Evolutionary conservation across 2,888 invertebrate species (phyloP).

Genomic region (Xanthia icteritia): DNA sequence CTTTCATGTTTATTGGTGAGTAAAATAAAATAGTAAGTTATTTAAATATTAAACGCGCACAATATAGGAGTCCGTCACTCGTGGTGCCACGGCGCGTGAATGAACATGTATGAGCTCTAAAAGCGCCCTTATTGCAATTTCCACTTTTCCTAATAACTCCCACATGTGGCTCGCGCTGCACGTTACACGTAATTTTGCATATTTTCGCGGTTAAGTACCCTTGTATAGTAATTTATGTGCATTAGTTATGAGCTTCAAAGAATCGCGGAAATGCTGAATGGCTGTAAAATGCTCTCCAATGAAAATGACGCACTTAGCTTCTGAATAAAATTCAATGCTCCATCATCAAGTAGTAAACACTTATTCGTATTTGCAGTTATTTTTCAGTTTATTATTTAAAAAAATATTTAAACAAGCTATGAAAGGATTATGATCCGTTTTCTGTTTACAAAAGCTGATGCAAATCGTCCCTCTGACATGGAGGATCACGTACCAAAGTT

Average conservation of each 20-base stretch:
- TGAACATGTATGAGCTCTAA: slow-evolving; percentile 67
- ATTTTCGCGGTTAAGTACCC: slow-evolving; percentile 79
- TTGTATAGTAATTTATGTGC: slow-evolving; percentile 83
- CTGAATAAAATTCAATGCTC: slow-evolving; percentile 49
- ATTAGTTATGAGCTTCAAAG: slow-evolving; percentile 79
- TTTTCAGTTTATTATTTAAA: slow-evolving; percentile 6
- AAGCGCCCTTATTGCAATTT: slow-evolving; percentile 77
- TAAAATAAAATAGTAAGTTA: slow-evolving; percentile 33
- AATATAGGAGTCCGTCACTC: slow-evolving; percentile 53
- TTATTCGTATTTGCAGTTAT: slow-evolving; percentile 22
- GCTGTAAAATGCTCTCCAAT: slow-evolving; percentile 63
- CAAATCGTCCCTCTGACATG: slow-evolving; percentile 35
- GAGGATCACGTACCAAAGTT: slow-evolving; percentile 42
- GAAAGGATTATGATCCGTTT: slow-evolving; percentile 6
- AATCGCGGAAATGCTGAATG: slow-evolving; percentile 73
- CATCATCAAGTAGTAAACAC: slow-evolving; percentile 24
- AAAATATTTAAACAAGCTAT: slow-evolving; percentile 4
- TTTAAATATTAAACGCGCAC: slow-evolving; percentile 45
- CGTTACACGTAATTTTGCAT: slow-evolving; percentile 81
- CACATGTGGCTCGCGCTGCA: slow-evolving; percentile 76
- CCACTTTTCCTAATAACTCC: slow-evolving; percentile 80
- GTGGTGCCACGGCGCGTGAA: slow-evolving; percentile 60
- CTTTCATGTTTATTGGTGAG: slow-evolving; percentile 19
- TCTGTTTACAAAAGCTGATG: slow-evolving; percentile 29
- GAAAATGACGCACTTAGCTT: slow-evolving; percentile 62